Conservation (phyloP, 2,888 invertebrate genomes). For the Chesias legatella region DNA sequence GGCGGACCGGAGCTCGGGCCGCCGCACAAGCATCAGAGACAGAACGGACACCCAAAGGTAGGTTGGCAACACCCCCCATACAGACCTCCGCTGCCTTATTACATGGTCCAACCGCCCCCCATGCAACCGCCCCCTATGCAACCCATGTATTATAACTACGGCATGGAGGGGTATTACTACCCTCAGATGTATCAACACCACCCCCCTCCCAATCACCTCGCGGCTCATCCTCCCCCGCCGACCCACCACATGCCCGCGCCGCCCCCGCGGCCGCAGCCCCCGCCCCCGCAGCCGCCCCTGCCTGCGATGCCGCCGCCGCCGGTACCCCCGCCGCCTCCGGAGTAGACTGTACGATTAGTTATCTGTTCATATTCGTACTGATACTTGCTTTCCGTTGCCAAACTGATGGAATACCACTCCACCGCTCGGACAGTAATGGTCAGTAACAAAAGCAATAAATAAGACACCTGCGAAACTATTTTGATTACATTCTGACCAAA, state of each 20-base stretch:
- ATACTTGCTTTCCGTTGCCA: conserved; percentile 13
- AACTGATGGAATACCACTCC: neutral
- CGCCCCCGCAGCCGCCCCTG: conserved; percentile 67
- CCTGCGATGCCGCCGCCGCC: conserved; percentile 82
- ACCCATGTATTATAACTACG: conserved; percentile 43
- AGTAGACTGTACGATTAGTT: too few relatives aligned
- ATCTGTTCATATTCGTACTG: too few relatives aligned
- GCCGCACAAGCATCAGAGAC: conserved; percentile 58
- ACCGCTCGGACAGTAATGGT: too few relatives aligned
- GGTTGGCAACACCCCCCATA: conserved; percentile 63
- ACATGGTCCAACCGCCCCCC: conserved; percentile 67
- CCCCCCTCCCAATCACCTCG: conserved; percentile 5
- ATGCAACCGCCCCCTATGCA: neutral
- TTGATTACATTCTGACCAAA: too few relatives aligned
- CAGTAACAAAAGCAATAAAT: too few relatives aligned
- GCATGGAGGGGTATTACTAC: conserved; percentile 63
- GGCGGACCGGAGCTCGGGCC: conserved; percentile 44
- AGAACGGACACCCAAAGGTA: conserved; percentile 71
- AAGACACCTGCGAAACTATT: too few relatives aligned
- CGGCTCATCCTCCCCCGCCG: neutral
- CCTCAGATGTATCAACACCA: conserved; percentile 54
- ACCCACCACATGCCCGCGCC: conserved; percentile 12
- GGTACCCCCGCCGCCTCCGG: conserved; percentile 82
- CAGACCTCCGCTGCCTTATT: conserved; percentile 58
- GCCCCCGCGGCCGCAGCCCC: conserved; percentile 27